phyloP scores from a whole-genome alignment of 2,113 vertebrate species.

The Varanus komodoensis region DNA sequence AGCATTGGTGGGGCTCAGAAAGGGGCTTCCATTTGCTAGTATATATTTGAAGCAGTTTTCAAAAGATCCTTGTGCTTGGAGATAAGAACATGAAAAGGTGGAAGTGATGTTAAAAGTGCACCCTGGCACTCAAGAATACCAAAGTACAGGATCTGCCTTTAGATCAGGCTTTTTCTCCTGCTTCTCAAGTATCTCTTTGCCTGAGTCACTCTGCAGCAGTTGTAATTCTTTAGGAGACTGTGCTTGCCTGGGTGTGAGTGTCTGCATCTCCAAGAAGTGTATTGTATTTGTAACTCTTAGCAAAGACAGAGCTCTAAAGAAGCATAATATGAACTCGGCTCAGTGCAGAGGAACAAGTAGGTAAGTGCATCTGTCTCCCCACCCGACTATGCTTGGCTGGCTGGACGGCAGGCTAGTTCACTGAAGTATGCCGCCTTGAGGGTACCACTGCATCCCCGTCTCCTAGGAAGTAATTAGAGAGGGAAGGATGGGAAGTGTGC shows the following conservation, averaged over 20 bases:
- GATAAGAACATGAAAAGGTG: neutral
- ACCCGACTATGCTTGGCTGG: neutral
- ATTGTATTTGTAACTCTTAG: neutral
- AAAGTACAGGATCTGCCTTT: neutral
- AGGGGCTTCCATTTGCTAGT: neutral
- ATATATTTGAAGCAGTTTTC: neutral
- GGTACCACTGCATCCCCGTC: neutral
- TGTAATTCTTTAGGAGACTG: neutral
- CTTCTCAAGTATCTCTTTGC: neutral
- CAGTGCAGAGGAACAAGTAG: constrained; percentile 4
- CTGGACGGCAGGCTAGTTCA: neutral
- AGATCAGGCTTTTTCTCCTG: neutral
- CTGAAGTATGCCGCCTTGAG: neutral
- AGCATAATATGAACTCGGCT: neutral
- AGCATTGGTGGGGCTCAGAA: constrained; percentile 1
- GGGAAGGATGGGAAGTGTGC: constrained; percentile 8
- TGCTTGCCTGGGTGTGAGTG: neutral
- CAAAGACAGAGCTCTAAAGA: neutral
- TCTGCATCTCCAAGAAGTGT: neutral
- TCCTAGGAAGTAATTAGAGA: constrained; percentile 24
- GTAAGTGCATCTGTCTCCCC: neutral
- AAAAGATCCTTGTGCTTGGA: neutral
- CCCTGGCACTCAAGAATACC: neutral
- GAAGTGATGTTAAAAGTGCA: neutral
- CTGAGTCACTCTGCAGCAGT: neutral